Evolutionary conservation across 2,888 invertebrate species (phyloP).

Genomic region (Eulithis prunata): DNA sequence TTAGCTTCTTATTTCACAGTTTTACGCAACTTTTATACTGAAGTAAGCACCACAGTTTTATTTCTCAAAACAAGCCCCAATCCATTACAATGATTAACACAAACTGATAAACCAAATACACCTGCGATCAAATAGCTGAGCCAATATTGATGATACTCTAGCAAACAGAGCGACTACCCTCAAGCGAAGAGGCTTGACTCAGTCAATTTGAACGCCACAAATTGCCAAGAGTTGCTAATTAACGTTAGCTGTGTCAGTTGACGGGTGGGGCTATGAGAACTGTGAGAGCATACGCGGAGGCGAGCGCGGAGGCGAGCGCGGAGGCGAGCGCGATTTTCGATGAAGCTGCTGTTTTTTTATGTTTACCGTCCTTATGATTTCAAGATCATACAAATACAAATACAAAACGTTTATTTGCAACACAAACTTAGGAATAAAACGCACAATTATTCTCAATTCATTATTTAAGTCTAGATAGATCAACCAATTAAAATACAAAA

Average conservation of each 20-base stretch:
- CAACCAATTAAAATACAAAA: too few species aligned
- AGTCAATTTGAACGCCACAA: slow-evolving; percentile 71
- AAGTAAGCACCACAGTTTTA: background rate
- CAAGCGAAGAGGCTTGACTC: slow-evolving; percentile 42
- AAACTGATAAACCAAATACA: slow-evolving; percentile 26
- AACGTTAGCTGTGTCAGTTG: slow-evolving; percentile 65
- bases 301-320: background rate
- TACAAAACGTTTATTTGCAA: too few species aligned
- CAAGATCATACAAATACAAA: too few species aligned
- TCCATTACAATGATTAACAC: slow-evolving; percentile 21
- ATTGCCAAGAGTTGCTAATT: slow-evolving; percentile 75
- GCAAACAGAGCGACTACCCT: slow-evolving; percentile 39
- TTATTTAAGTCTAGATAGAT: too few species aligned
- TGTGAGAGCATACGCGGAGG: slow-evolving; percentile 27
- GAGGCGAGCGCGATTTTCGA: background rate
- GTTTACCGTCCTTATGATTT: too few species aligned
- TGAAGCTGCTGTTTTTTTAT: too few species aligned
- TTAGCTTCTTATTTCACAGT: too few species aligned
- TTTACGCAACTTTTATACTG: too few species aligned
- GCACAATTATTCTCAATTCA: too few species aligned
- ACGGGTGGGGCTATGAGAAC: slow-evolving; percentile 50
- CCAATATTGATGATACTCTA: slow-evolving; percentile 43
- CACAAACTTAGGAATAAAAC: too few species aligned
- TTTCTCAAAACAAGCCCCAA: background rate
- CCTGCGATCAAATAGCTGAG: slow-evolving; percentile 37